phyloP scores from a whole-genome alignment of 2,888 invertebrate genomes.

The Dyspetes luteomarginatus region DNA sequence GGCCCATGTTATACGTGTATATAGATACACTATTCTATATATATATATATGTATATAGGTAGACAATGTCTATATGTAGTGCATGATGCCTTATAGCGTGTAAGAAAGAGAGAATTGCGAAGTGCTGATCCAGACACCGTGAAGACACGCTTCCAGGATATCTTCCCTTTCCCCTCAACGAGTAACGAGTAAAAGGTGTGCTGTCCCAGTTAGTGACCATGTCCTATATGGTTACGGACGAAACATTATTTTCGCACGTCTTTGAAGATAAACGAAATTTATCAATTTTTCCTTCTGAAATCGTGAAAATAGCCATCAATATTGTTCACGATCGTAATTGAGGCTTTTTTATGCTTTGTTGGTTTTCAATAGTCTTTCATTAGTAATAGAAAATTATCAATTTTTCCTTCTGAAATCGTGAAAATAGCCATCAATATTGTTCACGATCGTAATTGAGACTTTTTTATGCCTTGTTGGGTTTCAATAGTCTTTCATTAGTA shows the following conservation, averaged over 20 bases:
- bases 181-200: constrained; percentile 8
- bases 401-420: too few species aligned
- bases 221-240: constrained; percentile 20
- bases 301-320: too few species aligned
- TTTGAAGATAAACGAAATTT: too few species aligned
- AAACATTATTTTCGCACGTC: neutral
- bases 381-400: too few species aligned
- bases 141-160: constrained; percentile 82
- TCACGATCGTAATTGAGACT: too few species aligned
- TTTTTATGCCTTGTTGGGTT: too few species aligned
- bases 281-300: too few species aligned
- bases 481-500: too few species aligned
- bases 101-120: constrained; percentile 78
- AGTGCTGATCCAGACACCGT: constrained; percentile 80
- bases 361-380: too few species aligned
- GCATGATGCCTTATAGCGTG: constrained; percentile 50
- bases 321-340: too few species aligned
- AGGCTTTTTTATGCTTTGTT: too few species aligned
- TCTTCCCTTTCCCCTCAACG: constrained; percentile 75
- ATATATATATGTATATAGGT: neutral
- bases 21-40: constrained; percentile 5
- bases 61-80: neutral
- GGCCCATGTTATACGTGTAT: constrained; percentile 65
- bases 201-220: constrained; percentile 47
- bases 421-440: too few species aligned